Conservation (phyloP, 1,140 invertebrate genomes). For the Parapsyche elsis region DNA sequence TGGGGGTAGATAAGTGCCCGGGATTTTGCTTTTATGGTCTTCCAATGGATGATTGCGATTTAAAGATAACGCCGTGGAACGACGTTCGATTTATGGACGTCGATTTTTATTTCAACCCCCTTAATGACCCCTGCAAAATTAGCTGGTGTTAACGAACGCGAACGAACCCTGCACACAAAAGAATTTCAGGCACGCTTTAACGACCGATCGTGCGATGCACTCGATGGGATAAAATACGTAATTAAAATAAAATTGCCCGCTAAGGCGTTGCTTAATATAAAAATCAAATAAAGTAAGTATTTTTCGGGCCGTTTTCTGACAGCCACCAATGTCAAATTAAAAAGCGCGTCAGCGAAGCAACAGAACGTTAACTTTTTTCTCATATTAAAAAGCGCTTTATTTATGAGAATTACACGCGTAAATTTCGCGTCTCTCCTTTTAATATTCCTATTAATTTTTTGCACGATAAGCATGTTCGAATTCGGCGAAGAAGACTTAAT, state of each 20-base stretch:
- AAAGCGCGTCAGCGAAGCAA: not conserved
- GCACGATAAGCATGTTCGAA: slow-evolving; percentile 34
- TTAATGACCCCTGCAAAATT: slow-evolving; percentile 4
- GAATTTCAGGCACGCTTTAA: not conserved
- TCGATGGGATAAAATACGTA: too few species aligned
- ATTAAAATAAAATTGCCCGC: too few species aligned
- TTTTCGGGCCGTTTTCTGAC: not conserved
- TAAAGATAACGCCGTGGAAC: slow-evolving; percentile 46
- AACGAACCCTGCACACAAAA: not conserved
- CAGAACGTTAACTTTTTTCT: slow-evolving; percentile 24
- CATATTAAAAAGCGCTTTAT: not conserved
- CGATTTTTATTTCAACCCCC: slow-evolving; percentile 38
- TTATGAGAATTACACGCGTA: slow-evolving; percentile 23
- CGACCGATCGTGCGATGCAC: too few species aligned
- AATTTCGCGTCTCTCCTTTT: slow-evolving; percentile 3
- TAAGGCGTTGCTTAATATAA: too few species aligned
- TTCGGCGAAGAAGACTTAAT: slow-evolving; percentile 36
- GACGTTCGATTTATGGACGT: slow-evolving; percentile 44
- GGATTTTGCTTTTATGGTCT: slow-evolving; percentile 44
- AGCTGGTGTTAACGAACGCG: too few species aligned
- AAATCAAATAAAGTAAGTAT: too few species aligned
- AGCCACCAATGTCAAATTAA: not conserved
- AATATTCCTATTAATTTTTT: slow-evolving; percentile 40
- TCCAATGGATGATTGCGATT: slow-evolving; percentile 51
- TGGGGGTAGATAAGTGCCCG: slow-evolving; percentile 27